A percentile compares a stretch with the other conserved stretches of the same genome.
phyloP scores from a whole-genome alignment of 2,113 vertebrate species.

The Clarias macrocephalus region DNA sequence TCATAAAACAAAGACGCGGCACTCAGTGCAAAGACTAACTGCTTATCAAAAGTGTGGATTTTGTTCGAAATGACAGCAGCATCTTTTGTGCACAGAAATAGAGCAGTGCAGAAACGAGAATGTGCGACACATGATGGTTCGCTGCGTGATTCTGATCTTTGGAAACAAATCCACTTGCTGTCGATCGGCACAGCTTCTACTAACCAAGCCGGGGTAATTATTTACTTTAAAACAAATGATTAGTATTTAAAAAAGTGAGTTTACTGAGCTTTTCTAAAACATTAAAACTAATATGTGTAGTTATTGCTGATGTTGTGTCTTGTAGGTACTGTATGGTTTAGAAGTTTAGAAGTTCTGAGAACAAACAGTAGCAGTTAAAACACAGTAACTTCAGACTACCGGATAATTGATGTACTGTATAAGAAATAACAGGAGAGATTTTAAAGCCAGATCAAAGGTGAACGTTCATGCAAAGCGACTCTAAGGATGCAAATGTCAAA shows the following conservation, averaged over 20 bases:
- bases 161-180: conserved; percentile 47
- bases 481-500: too few relatives aligned
- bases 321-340: background rate
- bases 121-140: conserved; percentile 9
- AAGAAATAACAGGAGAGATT: background rate
- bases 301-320: background rate
- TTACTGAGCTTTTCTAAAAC: conserved; percentile 21
- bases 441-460: too few relatives aligned
- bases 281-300: background rate
- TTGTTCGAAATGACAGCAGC: conserved; percentile 2
- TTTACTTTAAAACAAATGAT: conserved; percentile 60
- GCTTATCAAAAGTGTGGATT: conserved; percentile 26
- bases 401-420: background rate
- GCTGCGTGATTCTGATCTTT: conserved; percentile 44
- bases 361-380: background rate
- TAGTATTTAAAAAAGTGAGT: conserved; percentile 62
- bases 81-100: conserved; percentile 12
- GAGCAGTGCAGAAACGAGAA: conserved; percentile 16
- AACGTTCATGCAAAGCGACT: too few relatives aligned
- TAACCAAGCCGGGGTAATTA: conserved; percentile 62
- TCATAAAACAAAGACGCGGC: conserved; percentile 24
- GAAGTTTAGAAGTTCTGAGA: background rate
- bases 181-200: conserved; percentile 59
- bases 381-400: too few relatives aligned
- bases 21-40: conserved; percentile 1